Evolutionary conservation across 2,888 invertebrate genomes (phyloP).

Genomic region (Bugula neritina): DNA sequence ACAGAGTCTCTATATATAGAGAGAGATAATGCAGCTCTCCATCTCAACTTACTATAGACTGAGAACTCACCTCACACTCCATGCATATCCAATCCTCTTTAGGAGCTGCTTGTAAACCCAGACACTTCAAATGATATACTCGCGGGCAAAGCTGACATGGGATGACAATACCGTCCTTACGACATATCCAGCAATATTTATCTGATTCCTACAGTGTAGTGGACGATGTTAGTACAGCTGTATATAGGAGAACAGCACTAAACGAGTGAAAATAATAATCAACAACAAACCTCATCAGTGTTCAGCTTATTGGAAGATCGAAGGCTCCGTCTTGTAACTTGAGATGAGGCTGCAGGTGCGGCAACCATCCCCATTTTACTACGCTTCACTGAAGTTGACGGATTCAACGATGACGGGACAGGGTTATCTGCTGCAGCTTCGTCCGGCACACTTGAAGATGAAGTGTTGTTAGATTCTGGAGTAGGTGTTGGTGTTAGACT

Average conservation of each 20-base stretch:
- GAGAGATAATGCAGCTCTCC: no score
- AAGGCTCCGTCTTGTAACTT: conserved; percentile 2
- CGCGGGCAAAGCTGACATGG: conserved; percentile 76
- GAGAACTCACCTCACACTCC: conserved; percentile 64
- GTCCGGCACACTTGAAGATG: not conserved
- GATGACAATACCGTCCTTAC: conserved; percentile 59
- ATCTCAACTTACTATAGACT: no score
- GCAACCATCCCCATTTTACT: conserved; percentile 1
- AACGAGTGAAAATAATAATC: no score
- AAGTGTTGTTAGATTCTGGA: not conserved
- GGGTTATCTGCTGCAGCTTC: not conserved
- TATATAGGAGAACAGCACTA: no score
- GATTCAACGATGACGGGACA: not conserved
- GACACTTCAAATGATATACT: conserved; percentile 75
- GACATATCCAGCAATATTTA: conserved; percentile 85
- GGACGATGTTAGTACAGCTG: not conserved
- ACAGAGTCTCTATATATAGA: no score
- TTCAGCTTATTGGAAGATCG: conserved; percentile 12
- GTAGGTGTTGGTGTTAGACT: not conserved
- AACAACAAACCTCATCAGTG: conserved; percentile 19
- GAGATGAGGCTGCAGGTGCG: not conserved
- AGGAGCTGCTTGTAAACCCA: conserved; percentile 35
- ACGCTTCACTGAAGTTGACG: not conserved
- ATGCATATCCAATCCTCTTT: conserved; percentile 71
- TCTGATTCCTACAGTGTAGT: conserved; percentile 54